Conservation (phyloP, 2,113 vertebrate genomes). For the Beaufortia kweichowensis region DNA sequence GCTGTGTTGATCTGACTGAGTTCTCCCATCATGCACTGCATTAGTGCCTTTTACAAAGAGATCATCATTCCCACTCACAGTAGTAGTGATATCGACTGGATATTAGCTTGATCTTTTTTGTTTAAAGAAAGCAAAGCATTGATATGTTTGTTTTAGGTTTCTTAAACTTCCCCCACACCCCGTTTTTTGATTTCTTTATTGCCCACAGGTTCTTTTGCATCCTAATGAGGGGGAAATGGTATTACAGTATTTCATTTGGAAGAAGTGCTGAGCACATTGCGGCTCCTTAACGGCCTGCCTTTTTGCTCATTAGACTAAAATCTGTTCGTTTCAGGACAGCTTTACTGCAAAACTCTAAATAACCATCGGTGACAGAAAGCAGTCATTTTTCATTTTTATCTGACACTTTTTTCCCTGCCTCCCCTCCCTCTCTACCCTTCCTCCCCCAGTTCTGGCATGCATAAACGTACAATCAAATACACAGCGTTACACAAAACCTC, state of each 20-base stretch:
- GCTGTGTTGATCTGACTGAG: neutral
- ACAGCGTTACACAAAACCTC: slow-evolving; percentile 9
- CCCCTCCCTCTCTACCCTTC: slow-evolving; percentile 35
- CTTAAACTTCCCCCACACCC: slow-evolving; percentile 56
- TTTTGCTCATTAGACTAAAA: slow-evolving; percentile 76
- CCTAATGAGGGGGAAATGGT: slow-evolving; percentile 77
- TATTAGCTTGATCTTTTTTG: slow-evolving; percentile 7
- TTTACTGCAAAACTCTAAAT: slow-evolving; percentile 73
- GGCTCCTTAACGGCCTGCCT: slow-evolving; percentile 77
- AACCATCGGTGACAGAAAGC: slow-evolving; percentile 68
- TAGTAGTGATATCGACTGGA: neutral
- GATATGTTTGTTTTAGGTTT: slow-evolving; percentile 61
- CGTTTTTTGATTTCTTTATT: slow-evolving; percentile 69
- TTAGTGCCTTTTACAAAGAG: neutral
- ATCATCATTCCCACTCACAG: slow-evolving; percentile 5
- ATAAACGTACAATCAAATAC: slow-evolving; percentile 24
- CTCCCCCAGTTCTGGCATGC: slow-evolving; percentile 28
- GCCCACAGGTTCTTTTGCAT: slow-evolving; percentile 77
- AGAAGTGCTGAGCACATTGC: slow-evolving; percentile 80
- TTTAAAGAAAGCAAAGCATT: slow-evolving; percentile 17
- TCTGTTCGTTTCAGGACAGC: slow-evolving; percentile 72
- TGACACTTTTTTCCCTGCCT: slow-evolving; percentile 48
- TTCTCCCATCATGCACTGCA: neutral
- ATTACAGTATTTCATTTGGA: slow-evolving; percentile 76
- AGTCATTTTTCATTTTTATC: slow-evolving; percentile 74